A percentile compares a stretch with the other conserved stretches of the same genome.
These are phyloP conservation scores for Cephus nigrinus DNA, from an alignment of 2,888 invertebrate species.

Conservation along the genomic window DNA sequence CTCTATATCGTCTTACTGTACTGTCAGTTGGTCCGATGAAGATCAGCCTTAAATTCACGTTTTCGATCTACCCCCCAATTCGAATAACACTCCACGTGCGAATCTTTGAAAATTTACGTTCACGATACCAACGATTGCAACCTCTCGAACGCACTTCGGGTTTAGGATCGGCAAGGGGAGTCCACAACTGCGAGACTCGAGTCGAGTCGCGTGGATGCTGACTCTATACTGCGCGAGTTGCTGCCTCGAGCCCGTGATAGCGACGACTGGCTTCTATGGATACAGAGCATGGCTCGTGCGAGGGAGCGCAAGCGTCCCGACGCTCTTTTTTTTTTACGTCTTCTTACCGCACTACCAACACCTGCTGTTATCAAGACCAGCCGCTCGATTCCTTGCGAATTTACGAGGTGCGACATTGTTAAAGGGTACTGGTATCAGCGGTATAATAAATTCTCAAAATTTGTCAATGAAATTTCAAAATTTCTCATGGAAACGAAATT, in stretches of 20 bases:
- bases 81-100: background rate
- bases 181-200: constrained; percentile 34
- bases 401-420: background rate
- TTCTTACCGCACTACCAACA: background rate
- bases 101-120: background rate
- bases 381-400: background rate
- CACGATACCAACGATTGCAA: background rate
- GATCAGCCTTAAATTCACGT: background rate
- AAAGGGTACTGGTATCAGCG: background rate
- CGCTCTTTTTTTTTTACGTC: background rate
- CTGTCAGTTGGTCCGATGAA: background rate
- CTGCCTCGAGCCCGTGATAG: constrained; percentile 3
- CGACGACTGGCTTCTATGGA: constrained; percentile 4
- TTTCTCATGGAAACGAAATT: too few species aligned
- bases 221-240: background rate
- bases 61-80: background rate
- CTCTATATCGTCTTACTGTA: background rate
- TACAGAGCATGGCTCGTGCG: background rate
- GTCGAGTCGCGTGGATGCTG: constrained; percentile 46
- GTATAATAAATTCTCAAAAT: background rate
- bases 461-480: background rate
- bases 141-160: background rate
- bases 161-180: background rate
- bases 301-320: constrained; percentile 9
- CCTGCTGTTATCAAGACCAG: background rate